Base-by-base conservation (phyloP, 1,140 invertebrate species). In the Nixonia krombeini region DNA sequence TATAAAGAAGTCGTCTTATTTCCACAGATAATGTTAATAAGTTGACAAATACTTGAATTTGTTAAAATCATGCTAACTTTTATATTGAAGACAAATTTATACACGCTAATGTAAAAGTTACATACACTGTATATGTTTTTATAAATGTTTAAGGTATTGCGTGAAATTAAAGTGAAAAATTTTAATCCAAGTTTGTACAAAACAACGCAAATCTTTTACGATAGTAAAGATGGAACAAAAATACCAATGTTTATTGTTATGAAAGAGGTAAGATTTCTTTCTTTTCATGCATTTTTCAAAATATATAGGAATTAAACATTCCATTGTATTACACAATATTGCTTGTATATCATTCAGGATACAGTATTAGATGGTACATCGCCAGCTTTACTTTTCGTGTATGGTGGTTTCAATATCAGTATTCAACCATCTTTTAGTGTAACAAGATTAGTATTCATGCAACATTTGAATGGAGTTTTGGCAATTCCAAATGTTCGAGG, bases 241-340 rank as follows among this genome's bases (percentile, higher is more conserved):
- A 89, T 99, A 67, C 98, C 98, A 2, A 99, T 99, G 97, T 99
- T 98, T 83, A 92, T 99, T 63, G 90, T 98, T 18, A 90, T 91
- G 64, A 92, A 90, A 76, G 94, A 94, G 85, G 92, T 92, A 84
- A 77, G 76, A n/a, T n/a, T n/a, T 71, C 44, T 28, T 7, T 57
- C 10, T 18, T 33, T 18, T 33, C 40, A 4, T 38, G 2, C 35
- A 38, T 16, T 51, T 26, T 61, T 26, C 9, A 26, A 51, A 45
- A 63, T 73, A 78, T 81, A 33, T 70, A 92, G 90, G 87, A 87
- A 31, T 9, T 31, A 9, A n/a, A 12, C 2, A 31, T 31, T 31
- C n/a, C n/a, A n/a, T 26, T 5, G 9, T 31, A 31, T n/a, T 31
- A 4, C 8, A 12, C 29, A 31, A 35, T 4, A 12, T 35, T 12